Evolutionary conservation across 1,140 invertebrate species (phyloP).

Genomic region (Drosophila willistoni): DNA sequence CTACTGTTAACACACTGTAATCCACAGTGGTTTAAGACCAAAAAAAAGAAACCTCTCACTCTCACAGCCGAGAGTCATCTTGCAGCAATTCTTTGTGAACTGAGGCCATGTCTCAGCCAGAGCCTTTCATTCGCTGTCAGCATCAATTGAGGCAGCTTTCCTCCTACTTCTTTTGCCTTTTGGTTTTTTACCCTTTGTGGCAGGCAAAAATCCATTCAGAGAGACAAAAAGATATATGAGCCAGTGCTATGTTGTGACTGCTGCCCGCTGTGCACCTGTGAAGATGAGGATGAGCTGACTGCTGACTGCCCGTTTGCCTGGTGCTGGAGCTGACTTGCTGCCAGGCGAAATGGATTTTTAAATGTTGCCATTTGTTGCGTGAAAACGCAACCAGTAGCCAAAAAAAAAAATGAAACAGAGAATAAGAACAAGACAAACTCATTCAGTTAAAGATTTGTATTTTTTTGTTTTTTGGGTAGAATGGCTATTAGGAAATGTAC

Average conservation of each 20-base stretch:
- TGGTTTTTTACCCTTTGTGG: background rate
- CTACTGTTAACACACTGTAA: background rate
- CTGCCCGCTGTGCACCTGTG: slow-evolving; percentile 80
- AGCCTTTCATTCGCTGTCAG: slow-evolving; percentile 80
- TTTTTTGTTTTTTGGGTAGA: slow-evolving; percentile 6
- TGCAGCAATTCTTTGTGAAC: slow-evolving; percentile 14
- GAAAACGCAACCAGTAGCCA: slow-evolving; percentile 69
- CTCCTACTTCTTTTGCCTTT: slow-evolving; percentile 2
- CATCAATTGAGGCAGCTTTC: slow-evolving; percentile 72
- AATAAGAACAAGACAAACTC: background rate
- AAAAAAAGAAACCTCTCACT: background rate
- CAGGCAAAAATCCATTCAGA: slow-evolving; percentile 38
- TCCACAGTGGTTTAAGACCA: background rate
- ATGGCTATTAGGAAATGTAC: slow-evolving; percentile 57
- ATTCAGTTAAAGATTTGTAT: slow-evolving; percentile 34
- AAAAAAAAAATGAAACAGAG: slow-evolving; percentile 20
- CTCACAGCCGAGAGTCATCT: slow-evolving; percentile 9
- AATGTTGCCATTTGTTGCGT: slow-evolving; percentile 79
- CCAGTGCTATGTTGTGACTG: slow-evolving; percentile 76
- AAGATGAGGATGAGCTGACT: slow-evolving; percentile 39
- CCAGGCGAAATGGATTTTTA: slow-evolving; percentile 69
- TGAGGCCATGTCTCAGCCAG: slow-evolving; percentile 37
- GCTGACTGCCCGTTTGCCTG: background rate
- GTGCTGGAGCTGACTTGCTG: too few species aligned
- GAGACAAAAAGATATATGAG: slow-evolving; percentile 68